Evolutionary conservation across 2,113 vertebrate genomes (phyloP).

Genomic region (Ceratotherium simum): DNA sequence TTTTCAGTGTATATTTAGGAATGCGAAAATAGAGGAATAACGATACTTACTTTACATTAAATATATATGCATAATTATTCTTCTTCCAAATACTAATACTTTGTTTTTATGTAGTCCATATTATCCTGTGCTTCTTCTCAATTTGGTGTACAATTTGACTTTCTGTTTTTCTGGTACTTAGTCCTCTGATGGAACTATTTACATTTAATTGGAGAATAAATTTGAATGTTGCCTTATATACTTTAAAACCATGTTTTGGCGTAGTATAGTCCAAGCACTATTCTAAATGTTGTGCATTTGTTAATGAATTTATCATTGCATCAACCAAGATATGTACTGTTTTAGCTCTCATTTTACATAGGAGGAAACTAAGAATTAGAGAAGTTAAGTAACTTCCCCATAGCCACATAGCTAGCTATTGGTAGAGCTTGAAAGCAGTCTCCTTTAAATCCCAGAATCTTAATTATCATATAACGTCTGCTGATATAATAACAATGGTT

Average conservation of each 20-base stretch:
- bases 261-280: background rate
- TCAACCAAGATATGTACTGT: background rate
- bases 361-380: background rate
- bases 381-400: background rate
- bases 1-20: background rate
- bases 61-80: background rate
- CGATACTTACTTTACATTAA: background rate
- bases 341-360: background rate
- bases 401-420: background rate
- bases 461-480: background rate
- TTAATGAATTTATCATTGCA: background rate
- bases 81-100: background rate
- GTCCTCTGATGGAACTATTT: background rate
- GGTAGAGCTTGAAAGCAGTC: fast-evolving
- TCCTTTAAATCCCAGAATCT: background rate
- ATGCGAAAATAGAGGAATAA: background rate
- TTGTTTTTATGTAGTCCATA: background rate
- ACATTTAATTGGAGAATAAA: background rate
- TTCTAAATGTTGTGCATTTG: background rate
- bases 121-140: background rate
- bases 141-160: background rate
- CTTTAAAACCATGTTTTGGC: background rate
- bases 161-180: background rate
- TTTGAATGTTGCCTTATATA: background rate
- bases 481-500: background rate